Evolutionary conservation across 2,113 vertebrate genomes (phyloP).

Genomic region (Gorsachius goisagi): DNA sequence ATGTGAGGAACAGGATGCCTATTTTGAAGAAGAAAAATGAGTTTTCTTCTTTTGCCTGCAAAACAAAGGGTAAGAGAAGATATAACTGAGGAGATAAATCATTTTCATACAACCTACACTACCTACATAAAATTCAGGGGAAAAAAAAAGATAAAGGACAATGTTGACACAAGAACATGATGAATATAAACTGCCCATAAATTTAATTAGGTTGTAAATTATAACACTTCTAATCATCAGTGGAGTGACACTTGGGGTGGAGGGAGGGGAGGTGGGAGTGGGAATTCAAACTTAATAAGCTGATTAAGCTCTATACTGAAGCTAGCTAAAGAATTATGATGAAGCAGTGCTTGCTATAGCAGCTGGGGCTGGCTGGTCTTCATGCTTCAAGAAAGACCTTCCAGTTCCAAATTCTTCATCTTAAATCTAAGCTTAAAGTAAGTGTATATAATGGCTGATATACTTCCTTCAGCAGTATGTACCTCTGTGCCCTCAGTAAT

Average conservation of each 20-base stretch:
- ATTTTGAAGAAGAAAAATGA: neutral
- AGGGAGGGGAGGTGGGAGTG: no score
- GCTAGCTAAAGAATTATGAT: neutral
- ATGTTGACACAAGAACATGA: neutral
- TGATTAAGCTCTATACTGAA: neutral
- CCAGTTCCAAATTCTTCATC: neutral
- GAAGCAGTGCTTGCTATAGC: neutral
- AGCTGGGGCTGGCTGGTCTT: neutral
- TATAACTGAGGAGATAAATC: neutral
- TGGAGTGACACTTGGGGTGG: neutral
- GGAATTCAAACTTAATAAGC: neutral
- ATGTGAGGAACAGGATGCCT: neutral
- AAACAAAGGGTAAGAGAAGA: neutral
- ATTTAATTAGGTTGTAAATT: slow-evolving; percentile 24
- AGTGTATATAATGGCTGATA: neutral
- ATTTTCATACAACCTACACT: neutral
- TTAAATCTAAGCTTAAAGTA: neutral
- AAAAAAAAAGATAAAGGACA: neutral
- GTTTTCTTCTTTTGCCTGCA: neutral
- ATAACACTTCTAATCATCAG: neutral
- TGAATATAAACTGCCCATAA: neutral
- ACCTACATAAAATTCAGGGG: neutral
- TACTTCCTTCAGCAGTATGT: neutral
- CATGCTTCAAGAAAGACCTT: neutral
- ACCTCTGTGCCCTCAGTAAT: neutral